Evolutionary conservation across 2,888 invertebrate genomes (phyloP), one percentile per base, ranked within the genome.

Genomic region (Caenorhabditis sp.): DNA sequence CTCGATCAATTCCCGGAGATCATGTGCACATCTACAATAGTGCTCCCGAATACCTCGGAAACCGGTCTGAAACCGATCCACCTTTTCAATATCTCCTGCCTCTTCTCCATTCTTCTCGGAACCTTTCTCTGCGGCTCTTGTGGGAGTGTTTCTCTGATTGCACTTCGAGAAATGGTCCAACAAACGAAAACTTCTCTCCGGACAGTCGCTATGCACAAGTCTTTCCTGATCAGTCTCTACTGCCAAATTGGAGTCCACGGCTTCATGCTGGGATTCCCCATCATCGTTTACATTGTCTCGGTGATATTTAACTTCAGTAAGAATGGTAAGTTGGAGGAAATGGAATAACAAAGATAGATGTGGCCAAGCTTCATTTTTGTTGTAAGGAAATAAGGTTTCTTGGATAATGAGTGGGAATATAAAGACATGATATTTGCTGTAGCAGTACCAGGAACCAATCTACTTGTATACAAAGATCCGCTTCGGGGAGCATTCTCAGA

Each of bases 61-160:
- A 61, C 60, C 4, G 71, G 65, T 2, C 18, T 79, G 2, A 79
- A 79, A 65, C 79, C 79, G 9, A 72, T 79, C 9, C 71, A 71
- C 28, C 28, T 79, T 1, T 79, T 79, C 67, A 79, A 79, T 32
- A n/a, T 44, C 5, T 51, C 55, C 20, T 58, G 67, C 15, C 15
- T 67, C n/a, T 13, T 79, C 15, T 20, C 71, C 5, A 26, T 67
- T 3, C 18, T 67, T 6, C 9, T 71, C 55, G 79, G 79, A 9
- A 44, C 26, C 3, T 50, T 55, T 9, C n/a, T 70, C 5, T 62
- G 61, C 37, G 18, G 11, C 1, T 62, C 64, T 0, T 37, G 24
- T 40, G 77, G 77, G 15, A 15, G 22, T 2, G 37, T 37, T 1
- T 69, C 77, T 0, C 47, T 69, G 4, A 11, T 77, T 8, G 62